Percentiles rank a stretch among this genome's conserved stretches.
These are phyloP conservation scores for Lemur catta DNA, from an alignment of 2,797 vertebrate genomes.

Conservation along the genomic window DNA sequence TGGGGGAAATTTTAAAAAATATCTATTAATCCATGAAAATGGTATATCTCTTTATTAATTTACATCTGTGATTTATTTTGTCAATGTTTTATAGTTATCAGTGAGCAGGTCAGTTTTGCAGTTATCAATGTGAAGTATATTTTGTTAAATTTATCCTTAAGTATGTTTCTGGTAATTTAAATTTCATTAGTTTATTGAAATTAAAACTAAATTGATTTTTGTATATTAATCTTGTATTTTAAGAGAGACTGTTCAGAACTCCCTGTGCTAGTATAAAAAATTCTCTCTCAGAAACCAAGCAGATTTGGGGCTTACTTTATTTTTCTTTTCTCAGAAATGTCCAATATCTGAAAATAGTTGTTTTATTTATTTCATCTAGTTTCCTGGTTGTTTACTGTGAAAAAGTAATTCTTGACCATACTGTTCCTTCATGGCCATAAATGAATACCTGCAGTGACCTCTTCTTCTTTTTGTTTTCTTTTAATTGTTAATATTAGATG, in stretches of 20 bases:
- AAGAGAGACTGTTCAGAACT: neutral
- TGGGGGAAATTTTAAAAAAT: neutral
- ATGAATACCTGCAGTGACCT: neutral
- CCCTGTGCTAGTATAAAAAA: neutral
- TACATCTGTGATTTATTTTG: neutral
- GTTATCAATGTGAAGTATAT: neutral
- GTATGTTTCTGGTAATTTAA: neutral
- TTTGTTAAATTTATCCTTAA: neutral
- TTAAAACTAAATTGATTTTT: neutral
- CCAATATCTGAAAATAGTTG: neutral
- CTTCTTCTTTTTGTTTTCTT: neutral
- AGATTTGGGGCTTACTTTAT: neutral
- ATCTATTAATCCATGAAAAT: neutral
- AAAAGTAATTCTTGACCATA: neutral
- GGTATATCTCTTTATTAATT: neutral
- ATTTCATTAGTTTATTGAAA: neutral
- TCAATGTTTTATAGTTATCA: neutral
- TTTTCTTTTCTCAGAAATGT: neutral
- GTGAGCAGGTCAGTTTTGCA: neutral
- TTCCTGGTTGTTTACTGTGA: neutral
- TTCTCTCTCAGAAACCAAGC: neutral
- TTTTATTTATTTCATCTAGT: neutral
- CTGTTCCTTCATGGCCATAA: neutral
- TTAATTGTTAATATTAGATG: neutral
- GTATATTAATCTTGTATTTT: neutral